phyloP scores from a whole-genome alignment of 2,888 invertebrate genomes.

The Apoda limacodes region DNA sequence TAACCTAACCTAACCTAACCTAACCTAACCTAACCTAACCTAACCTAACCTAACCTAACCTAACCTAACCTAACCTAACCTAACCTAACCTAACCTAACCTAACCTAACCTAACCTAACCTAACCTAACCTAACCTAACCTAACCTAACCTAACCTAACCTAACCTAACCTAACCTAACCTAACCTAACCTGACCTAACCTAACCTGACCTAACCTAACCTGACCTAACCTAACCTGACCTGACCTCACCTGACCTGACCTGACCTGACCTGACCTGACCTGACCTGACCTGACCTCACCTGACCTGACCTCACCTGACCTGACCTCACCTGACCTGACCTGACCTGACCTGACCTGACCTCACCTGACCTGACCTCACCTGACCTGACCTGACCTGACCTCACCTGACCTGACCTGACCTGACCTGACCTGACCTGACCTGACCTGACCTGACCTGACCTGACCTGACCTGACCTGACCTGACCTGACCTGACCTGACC shows the following conservation, averaged over 20 bases:
- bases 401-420: slow-evolving; percentile 9
- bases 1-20: slow-evolving; percentile 17
- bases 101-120: slow-evolving; percentile 11
- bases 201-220: slow-evolving; percentile 11
- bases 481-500: slow-evolving; percentile 10
- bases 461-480: slow-evolving; percentile 10
- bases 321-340: slow-evolving; percentile 9
- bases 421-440: slow-evolving; percentile 10
- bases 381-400: slow-evolving; percentile 10
- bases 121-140: slow-evolving; percentile 11
- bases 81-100: slow-evolving; percentile 11
- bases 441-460: slow-evolving; percentile 10
- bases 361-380: slow-evolving; percentile 9
- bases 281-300: slow-evolving; percentile 9
- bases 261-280: slow-evolving; percentile 10
- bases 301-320: slow-evolving; percentile 9
- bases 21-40: slow-evolving; percentile 18
- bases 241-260: slow-evolving; percentile 9
- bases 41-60: slow-evolving; percentile 17
- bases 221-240: slow-evolving; percentile 10
- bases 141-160: slow-evolving; percentile 11
- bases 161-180: slow-evolving; percentile 11
- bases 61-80: slow-evolving; percentile 10
- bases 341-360: slow-evolving; percentile 10
- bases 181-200: slow-evolving; percentile 11